Evolutionary conservation across 2,113 vertebrate species (phyloP).

Genomic region (Megatriorchis doriae): DNA sequence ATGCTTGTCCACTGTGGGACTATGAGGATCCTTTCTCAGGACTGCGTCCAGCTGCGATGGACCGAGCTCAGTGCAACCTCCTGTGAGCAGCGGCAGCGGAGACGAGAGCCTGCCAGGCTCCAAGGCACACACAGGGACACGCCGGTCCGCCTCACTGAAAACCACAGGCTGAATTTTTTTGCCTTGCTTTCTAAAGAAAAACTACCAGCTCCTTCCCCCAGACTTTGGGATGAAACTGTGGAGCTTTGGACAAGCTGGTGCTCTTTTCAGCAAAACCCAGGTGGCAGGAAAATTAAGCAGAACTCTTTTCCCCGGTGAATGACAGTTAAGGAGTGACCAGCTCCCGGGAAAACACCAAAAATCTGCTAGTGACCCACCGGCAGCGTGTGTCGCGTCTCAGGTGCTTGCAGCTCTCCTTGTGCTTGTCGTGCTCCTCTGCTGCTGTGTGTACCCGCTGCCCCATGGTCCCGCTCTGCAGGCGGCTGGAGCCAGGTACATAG

Average conservation of each 20-base stretch:
- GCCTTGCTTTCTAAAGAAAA: not conserved
- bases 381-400: not conserved
- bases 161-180: not conserved
- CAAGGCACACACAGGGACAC: rapidly evolving
- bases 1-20: rapidly evolving
- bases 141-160: not conserved
- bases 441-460: rapidly evolving
- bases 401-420: not conserved
- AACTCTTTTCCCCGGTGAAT: not conserved
- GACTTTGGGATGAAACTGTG: not conserved
- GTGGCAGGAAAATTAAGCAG: not conserved
- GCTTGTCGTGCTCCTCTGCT: not conserved
- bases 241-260: not conserved
- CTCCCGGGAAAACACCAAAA: not conserved
- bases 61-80: rapidly evolving
- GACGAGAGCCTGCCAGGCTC: not conserved
- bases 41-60: not conserved
- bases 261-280: not conserved
- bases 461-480: not conserved
- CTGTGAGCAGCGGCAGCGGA: not conserved
- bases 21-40: not conserved
- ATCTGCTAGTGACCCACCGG: not conserved
- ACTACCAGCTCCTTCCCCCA: not conserved
- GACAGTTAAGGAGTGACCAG: not conserved
- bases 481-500: not conserved